Evolutionary conservation across 2,888 invertebrate genomes (phyloP).

Genomic region (Idaea dimidiata): DNA sequence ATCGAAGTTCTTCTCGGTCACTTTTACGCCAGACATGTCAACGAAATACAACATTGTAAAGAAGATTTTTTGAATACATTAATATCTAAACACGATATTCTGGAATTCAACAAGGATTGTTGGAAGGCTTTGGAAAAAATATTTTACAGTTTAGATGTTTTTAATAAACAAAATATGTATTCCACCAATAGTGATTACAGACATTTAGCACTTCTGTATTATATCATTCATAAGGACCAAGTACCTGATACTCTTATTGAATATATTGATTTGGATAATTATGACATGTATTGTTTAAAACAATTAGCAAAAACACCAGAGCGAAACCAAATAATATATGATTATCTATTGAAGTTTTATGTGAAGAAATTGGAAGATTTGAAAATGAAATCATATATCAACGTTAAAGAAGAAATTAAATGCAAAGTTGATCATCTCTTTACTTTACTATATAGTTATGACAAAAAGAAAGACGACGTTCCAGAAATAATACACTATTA

Average conservation of each 20-base stretch:
- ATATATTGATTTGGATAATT: conserved; percentile 20
- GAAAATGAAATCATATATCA: conserved; percentile 26
- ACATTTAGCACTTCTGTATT: conserved; percentile 40
- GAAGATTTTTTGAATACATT: conserved; percentile 42
- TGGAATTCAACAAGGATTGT: conserved; percentile 45
- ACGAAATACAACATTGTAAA: conserved; percentile 42
- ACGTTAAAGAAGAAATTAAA: conserved; percentile 26
- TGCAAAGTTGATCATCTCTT: conserved; percentile 26
- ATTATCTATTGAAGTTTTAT: conserved; percentile 36
- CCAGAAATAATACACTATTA: conserved; percentile 42
- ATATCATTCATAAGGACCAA: conserved; percentile 40
- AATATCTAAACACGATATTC: conserved; percentile 38
- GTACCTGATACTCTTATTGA: conserved; percentile 34
- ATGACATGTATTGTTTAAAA: conserved; percentile 19
- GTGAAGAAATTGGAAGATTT: conserved; percentile 32
- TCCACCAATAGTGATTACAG: conserved; percentile 30
- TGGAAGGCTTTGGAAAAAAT: conserved; percentile 52
- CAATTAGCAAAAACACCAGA: conserved; percentile 21
- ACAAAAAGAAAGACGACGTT: conserved; percentile 40
- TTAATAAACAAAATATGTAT: conserved; percentile 24
- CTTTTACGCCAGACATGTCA: conserved; percentile 51
- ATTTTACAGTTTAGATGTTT: conserved; percentile 46
- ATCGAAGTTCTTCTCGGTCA: conserved; percentile 45
- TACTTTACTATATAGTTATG: conserved; percentile 32
- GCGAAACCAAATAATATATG: conserved; percentile 30